A percentile compares a stretch with the other conserved stretches of the same genome.
Evolutionary conservation across 2,888 invertebrate genomes (phyloP).

Genomic region (Leucophenga montana): DNA sequence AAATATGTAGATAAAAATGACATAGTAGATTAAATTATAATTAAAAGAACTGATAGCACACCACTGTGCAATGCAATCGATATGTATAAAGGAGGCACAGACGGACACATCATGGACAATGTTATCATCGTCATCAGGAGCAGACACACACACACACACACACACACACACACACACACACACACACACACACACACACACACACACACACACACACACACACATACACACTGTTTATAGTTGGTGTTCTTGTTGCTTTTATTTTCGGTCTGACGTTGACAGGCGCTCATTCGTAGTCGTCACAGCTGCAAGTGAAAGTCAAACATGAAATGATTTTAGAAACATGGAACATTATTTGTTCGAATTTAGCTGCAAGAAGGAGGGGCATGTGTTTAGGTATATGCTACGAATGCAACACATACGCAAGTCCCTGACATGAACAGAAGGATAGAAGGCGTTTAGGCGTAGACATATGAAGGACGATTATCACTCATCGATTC

Average conservation of each 20-base stretch:
- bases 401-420: too few relatives aligned
- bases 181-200: too few relatives aligned
- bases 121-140: slow-evolving; percentile 24
- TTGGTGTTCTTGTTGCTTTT: neutral
- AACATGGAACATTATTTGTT: too few relatives aligned
- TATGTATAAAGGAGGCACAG: slow-evolving; percentile 18
- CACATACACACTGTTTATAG: too few relatives aligned
- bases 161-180: too few relatives aligned
- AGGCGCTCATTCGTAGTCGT: slow-evolving; percentile 44
- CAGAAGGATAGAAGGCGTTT: slow-evolving; percentile 3
- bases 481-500: slow-evolving; percentile 43
- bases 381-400: too few relatives aligned
- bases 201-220: too few relatives aligned
- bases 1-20: too few relatives aligned
- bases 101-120: slow-evolving; percentile 27
- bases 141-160: too few relatives aligned
- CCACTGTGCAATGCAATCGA: slow-evolving; percentile 48
- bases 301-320: slow-evolving; percentile 64
- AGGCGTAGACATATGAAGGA: slow-evolving; percentile 33
- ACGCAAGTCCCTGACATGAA: too few relatives aligned
- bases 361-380: too few relatives aligned
- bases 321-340: slow-evolving; percentile 51
- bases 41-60: neutral
- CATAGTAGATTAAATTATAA: neutral
- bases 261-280: slow-evolving; percentile 45